A percentile compares a stretch with the other conserved stretches of the same genome.
These are phyloP conservation scores for Drosophila falleni DNA, from an alignment of 2,888 invertebrate species.

Conservation along the genomic window DNA sequence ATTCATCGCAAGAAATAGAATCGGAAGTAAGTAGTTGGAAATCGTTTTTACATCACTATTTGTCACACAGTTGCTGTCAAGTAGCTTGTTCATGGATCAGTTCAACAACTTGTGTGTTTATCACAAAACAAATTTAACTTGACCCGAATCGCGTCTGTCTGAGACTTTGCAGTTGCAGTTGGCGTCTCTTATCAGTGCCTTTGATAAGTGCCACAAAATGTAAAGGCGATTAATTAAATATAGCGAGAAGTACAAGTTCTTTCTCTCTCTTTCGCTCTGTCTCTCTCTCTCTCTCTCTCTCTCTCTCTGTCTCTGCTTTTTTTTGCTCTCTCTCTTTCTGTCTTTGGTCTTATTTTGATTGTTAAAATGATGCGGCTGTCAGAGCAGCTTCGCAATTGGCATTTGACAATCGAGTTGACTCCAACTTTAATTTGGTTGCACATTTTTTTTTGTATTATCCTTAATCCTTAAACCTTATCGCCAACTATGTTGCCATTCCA, in stretches of 20 bases:
- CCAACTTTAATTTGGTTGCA: neutral
- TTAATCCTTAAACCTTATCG: too few relatives aligned
- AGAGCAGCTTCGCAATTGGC: constrained; percentile 23
- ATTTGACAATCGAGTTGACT: constrained; percentile 10
- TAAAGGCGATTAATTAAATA: constrained; percentile 8
- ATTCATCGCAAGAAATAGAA: too few relatives aligned
- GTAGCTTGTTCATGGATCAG: constrained; percentile 6
- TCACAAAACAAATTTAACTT: constrained; percentile 59
- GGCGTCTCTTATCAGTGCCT: constrained; percentile 51
- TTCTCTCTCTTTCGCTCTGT: neutral
- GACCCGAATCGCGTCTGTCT: constrained; percentile 56
- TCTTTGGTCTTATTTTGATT: constrained; percentile 5
- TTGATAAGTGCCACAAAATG: constrained; percentile 22
- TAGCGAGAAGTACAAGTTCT: neutral
- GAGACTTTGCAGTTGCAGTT: constrained; percentile 17
- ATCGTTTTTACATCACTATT: neutral
- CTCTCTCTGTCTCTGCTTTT: neutral
- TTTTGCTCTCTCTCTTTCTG: neutral
- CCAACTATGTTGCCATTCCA: constrained; percentile 82
- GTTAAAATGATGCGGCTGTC: constrained; percentile 46
- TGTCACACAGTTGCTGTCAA: neutral
- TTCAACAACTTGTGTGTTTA: constrained; percentile 42
- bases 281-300: neutral
- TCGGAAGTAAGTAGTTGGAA: too few relatives aligned
- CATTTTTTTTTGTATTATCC: neutral